Evolutionary conservation across 2,888 invertebrate genomes (phyloP).

Genomic region (Clostera curtula): DNA sequence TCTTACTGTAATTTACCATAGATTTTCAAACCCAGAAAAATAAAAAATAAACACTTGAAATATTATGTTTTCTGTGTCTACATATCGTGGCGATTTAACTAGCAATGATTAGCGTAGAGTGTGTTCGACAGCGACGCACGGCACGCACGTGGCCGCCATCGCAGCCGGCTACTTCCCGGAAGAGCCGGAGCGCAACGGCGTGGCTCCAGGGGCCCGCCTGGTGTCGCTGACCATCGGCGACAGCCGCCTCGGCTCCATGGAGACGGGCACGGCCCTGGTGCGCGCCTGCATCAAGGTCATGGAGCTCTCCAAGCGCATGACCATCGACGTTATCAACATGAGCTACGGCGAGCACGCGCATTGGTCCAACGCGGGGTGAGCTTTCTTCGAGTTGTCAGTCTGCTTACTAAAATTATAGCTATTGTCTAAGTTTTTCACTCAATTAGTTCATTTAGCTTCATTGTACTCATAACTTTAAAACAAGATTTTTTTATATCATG

Average conservation of each 20-base stretch:
- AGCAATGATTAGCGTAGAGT: neutral
- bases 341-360: slow-evolving; percentile 97
- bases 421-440: too few relatives aligned
- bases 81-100: too few relatives aligned
- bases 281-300: slow-evolving; percentile 93
- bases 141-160: slow-evolving; percentile 98
- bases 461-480: too few relatives aligned
- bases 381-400: slow-evolving; percentile 4
- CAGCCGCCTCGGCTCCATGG: slow-evolving; percentile 93
- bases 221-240: slow-evolving; percentile 96
- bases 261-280: slow-evolving; percentile 94
- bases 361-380: slow-evolving; percentile 92
- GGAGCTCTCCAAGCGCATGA: slow-evolving; percentile 77
- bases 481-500: too few relatives aligned
- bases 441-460: too few relatives aligned
- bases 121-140: slow-evolving; percentile 84
- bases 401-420: too few relatives aligned
- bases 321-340: slow-evolving; percentile 96
- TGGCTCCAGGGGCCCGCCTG: slow-evolving; percentile 97
- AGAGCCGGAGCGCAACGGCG: slow-evolving; percentile 91
- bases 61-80: too few relatives aligned
- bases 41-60: too few relatives aligned
- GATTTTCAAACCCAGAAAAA: too few relatives aligned
- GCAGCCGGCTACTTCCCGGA: slow-evolving; percentile 93
- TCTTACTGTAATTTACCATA: too few relatives aligned